A percentile compares a stretch with the other conserved stretches of the same genome.
These are phyloP conservation scores for Caiman crocodilus DNA, from an alignment of 2,797 vertebrate genomes.

Conservation along the genomic window DNA sequence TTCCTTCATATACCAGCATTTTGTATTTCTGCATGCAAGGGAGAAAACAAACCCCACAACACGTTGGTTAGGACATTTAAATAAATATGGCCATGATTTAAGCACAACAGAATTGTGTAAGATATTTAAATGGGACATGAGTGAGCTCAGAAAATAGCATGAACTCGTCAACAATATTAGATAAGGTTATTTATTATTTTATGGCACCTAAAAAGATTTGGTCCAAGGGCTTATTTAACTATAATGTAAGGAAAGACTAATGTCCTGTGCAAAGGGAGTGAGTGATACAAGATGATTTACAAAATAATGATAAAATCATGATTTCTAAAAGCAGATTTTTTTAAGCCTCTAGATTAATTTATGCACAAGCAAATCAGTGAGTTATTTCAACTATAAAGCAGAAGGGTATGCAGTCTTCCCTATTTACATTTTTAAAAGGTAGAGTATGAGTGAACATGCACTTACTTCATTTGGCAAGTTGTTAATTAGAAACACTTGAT, in stretches of 20 bases:
- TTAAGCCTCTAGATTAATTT: accelerated
- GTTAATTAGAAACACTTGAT: slow-evolving; percentile 75
- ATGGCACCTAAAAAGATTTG: not conserved
- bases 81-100: too few species aligned
- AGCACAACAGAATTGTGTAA: too few species aligned
- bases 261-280: not conserved
- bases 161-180: not conserved
- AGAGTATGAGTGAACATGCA: not conserved
- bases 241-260: not conserved
- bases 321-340: slow-evolving; percentile 3
- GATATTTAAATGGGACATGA: too few species aligned
- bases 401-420: not conserved
- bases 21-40: slow-evolving; percentile 64
- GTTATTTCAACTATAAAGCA: not conserved
- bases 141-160: not conserved
- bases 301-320: not conserved
- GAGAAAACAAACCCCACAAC: not conserved
- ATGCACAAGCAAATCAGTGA: not conserved
- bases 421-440: not conserved
- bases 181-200: not conserved
- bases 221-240: not conserved
- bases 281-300: not conserved
- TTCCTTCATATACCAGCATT: slow-evolving; percentile 70
- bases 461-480: slow-evolving; percentile 75
- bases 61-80: not conserved